A percentile compares a stretch with the other conserved stretches of the same genome.
phyloP scores from a whole-genome alignment of 1,140 invertebrate species.

The Drosophila melanogaster region DNA sequence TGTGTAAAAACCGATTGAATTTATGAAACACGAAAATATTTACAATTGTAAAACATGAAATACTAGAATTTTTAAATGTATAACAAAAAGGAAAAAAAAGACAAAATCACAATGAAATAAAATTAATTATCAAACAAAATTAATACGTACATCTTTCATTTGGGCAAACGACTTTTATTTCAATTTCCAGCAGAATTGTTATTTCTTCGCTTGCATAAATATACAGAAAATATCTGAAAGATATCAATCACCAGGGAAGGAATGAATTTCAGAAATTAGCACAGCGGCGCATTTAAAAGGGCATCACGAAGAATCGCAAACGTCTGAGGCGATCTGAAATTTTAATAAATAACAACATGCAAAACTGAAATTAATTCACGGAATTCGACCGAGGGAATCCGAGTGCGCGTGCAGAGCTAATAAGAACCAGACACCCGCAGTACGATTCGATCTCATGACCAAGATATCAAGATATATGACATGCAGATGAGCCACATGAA shows the following conservation, averaged over 20 bases:
- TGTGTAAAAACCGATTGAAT: conserved; percentile 59
- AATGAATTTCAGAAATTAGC: conserved; percentile 24
- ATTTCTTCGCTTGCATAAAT: neutral
- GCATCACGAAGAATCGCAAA: conserved; percentile 37
- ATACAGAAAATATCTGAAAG: conserved; percentile 26
- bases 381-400: conserved; percentile 57
- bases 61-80: conserved; percentile 75
- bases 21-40: conserved; percentile 53
- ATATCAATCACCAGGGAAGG: conserved; percentile 33
- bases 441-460: conserved; percentile 61
- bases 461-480: conserved; percentile 55
- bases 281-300: conserved; percentile 70
- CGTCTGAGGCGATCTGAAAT: conserved; percentile 45
- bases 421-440: conserved; percentile 81
- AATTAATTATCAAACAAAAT: conserved; percentile 63
- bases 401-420: conserved; percentile 64
- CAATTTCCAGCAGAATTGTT: no score
- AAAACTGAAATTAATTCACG: conserved; percentile 84
- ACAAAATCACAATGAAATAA: conserved; percentile 55
- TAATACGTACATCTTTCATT: neutral
- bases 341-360: conserved; percentile 84
- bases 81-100: conserved; percentile 29
- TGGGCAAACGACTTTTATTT: neutral
- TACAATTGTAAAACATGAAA: conserved; percentile 68
- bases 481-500: conserved; percentile 78